Base-by-base conservation (phyloP, 2,888 invertebrate genomes). In the Portevinia maculata region DNA sequence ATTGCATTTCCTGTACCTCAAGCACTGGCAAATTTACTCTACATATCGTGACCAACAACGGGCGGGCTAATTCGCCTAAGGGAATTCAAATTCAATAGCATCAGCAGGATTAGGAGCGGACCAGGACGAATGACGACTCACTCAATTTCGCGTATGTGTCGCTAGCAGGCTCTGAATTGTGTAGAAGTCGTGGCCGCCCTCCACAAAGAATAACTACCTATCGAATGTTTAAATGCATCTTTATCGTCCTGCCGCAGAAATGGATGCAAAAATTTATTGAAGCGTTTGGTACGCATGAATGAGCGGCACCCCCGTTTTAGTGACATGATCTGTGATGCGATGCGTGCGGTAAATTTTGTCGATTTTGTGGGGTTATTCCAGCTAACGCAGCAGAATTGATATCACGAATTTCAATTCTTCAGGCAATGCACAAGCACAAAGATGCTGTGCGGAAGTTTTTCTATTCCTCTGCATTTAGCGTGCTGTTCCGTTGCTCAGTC, bases 271-370 rank as follows among this genome's bases (percentile, higher is more conserved):
- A 85, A 84, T 53, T 84, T 83, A 85, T 78, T 83, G 83, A 86
- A 85, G 85, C 85, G 86, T 85, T 86, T 85, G 83, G 84, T 79
- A 83, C 85, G 86, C 86, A 85, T 86, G 86, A 84, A 76, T 85
- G 84, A 84, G 65, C 84, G 79, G 67, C 85, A 84, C 85, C 85
- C 85, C 84, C 75, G 71, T 74, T 84, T 74, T 52, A 79, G 73
- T 79, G 84, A 83, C 83, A 78, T 78, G 79, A 75, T 83, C 76
- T 84, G 76, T 83, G 84, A 69, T 64, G 57, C 67, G 84, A 84
- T 84, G 84, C 84, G 79, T 84, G 73, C 64, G 28, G 64, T 62
- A 55, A 34, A 24, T 55, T 59, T 17, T 32, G 30, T 30, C 19
- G 28, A 28, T 2, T 11, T 17, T 39, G 37, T 44, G 78, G 65